Base-by-base conservation (phyloP, 2,797 vertebrate genomes). In the Hapalemur alaotrensis region DNA sequence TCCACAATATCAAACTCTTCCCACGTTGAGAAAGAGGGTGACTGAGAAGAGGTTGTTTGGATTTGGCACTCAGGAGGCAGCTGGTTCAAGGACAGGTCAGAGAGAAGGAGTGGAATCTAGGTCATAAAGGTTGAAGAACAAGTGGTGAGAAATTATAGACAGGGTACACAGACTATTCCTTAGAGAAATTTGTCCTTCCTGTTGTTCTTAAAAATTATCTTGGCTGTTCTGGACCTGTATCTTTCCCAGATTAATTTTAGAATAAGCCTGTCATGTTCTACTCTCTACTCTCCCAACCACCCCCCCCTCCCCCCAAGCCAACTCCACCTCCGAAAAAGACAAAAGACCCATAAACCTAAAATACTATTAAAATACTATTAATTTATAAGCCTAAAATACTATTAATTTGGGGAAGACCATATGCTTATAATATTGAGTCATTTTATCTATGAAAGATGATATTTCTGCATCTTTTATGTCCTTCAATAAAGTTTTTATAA, bases 211-310 rank as follows among this genome's bases (percentile, higher is more conserved):
- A 91, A 70, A 81, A 54, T 43, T 84, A 80, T 65, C 30, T 30
- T 73, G 35, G 67, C 25, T 80, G 89, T 38, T 91, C 14, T 85
- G 65, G n/a, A 85, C 30, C 25, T 11, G 14, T 46, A 46, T 48
- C 15, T 88, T 87, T 94, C 57, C 7, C 48, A 81, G 85, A 83
- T 73, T 88, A 91, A 69, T 63, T 75, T 67, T 65, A 90, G n/a
- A 48, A 43, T 65, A 86, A 70, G 48, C 9, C 59, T 28, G 0
- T 79, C 59, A 91, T 67, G 25, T 90, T 92, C 93, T 91, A 70
- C 28, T 46, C 20, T 92, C 93, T 91, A 70, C 28, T 46, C 20
- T 4, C 8, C 2, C 52, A 7, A 30, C 0, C 2, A 30, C 30
- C 6, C 0, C 43, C 0, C 20, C 78, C 25, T 25, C 10, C 54